Conservation (phyloP, 2,888 invertebrate genomes). For the Dolichopus griseipennis region DNA sequence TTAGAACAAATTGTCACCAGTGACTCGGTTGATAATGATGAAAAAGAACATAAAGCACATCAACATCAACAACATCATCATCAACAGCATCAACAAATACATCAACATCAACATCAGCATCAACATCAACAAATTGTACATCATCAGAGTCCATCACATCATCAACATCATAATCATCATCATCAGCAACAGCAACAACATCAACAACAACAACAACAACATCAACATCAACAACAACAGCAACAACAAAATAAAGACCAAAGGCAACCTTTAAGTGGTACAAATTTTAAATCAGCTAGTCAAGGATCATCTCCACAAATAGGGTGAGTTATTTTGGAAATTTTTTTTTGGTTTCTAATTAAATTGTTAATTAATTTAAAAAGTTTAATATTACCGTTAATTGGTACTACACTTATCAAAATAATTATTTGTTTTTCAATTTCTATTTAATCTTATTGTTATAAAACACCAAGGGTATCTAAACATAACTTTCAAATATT, state of each 20-base stretch:
- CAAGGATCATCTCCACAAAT: slow-evolving; percentile 40
- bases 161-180: slow-evolving; percentile 22
- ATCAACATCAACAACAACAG: slow-evolving; percentile 24
- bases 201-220: slow-evolving; percentile 25
- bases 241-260: slow-evolving; percentile 25
- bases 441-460: no score
- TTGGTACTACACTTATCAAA: no score
- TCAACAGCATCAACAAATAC: slow-evolving; percentile 9
- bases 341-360: background rate
- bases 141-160: slow-evolving; percentile 22
- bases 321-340: slow-evolving; percentile 34
- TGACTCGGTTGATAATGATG: slow-evolving; percentile 39
- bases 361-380: background rate
- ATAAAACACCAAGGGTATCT: no score
- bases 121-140: slow-evolving; percentile 19
- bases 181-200: slow-evolving; percentile 13
- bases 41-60: slow-evolving; percentile 17
- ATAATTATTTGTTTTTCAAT: no score
- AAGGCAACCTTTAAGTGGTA: slow-evolving; percentile 20
- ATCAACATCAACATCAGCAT: slow-evolving; percentile 20
- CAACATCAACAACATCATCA: slow-evolving; percentile 10
- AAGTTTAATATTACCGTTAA: no score
- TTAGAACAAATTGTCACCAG: slow-evolving; percentile 63
- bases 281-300: slow-evolving; percentile 34
- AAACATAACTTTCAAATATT: no score